Base-by-base conservation (phyloP, 1,140 invertebrate genomes). In the Zaprionus gabonicus region DNA sequence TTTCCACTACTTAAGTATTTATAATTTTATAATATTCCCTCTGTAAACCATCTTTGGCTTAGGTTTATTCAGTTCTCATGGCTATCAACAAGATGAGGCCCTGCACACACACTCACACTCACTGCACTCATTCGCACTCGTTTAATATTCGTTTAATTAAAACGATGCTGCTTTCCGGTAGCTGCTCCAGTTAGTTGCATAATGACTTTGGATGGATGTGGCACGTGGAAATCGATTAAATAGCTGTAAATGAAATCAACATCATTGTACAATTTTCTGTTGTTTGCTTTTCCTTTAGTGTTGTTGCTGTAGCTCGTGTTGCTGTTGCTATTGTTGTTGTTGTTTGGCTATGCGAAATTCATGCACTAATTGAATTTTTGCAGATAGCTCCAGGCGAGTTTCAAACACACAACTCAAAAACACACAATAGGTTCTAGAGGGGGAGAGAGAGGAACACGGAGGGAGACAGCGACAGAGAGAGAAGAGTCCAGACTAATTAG, bases 341-440 rank as follows among this genome's bases (percentile, higher is more conserved):
- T 60, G 41, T 53, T 51, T 31, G 13, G 49, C 28, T 60, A 20
- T 9, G 28, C 53, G 44, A 28, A 60, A 60, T 60, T 51, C 57
- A 36, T 60, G 56, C n/a, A 51, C 58, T 70, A 75, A 75, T 70
- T 70, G 72, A 70, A 75, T 70, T 58, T 75, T 70, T 58, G 71
- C 57, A 46, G 41, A 66, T 59, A 20, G 65, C 57, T 57, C 31
- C 51, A 25, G 51, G 57, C 66, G 12, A 28, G 34, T 44, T 44
- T 44, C 15, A 17, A 41, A 28, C 20, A 66, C 23, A 9, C 63
- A 25, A 55, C 20, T 15, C 53, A 7, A 9, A 17, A 5, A 10
- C 65, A 34, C n/a, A 27, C 59, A 28, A 51, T 51, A 51, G 46
- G 46, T 25, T 25, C 20, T 6, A 6, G 5, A 44, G 6, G 7